Base-by-base conservation (phyloP, 1,140 invertebrate species). In the Nilaparvata lugens region DNA sequence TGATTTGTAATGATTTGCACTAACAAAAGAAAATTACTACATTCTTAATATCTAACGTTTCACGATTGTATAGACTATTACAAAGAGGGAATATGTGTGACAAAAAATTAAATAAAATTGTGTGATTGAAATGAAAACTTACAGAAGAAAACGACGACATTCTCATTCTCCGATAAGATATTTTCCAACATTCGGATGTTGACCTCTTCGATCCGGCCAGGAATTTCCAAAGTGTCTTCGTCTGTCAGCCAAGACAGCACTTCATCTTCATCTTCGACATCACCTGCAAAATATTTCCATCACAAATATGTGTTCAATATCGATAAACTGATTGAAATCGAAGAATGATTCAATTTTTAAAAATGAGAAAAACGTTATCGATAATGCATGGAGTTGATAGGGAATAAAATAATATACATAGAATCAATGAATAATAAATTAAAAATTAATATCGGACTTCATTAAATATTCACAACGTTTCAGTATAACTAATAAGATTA, bases 111-210 rank as follows among this genome's bases (percentile, higher is more conserved):
- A 54, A 31, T 14, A 14, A 5, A 48, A 48, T 48, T 48, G 18
- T 3, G 9, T 48, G n/a, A 6, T 48, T 18, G n/a, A 58, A 43
- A 25, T 38, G 16, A 42, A 25, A 23, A 82, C 89, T 87, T 81
- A 93, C 90, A 95, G 75, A 95, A 96, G 69, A 93, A 93, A 18
- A 94, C 91, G 42, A 94, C 90, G 51, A 95, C 85, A 69, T 93
- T 86, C 67, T 91, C 85, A 67, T 92, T 93, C 71, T 92, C 89
- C 55, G 86, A 82, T 42, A 96, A 77, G 65, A 95, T 87, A 70
- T 93, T 93, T 67, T 95, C 91, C 69, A 97, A 76, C 92, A 96
- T 95, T 73, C 82, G 88, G 0, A 81, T 76, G 70, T 95, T 95
- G 19, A 97, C 91, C 78, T 95, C 91, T 73, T 97, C 93, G 71